A percentile compares a stretch with the other conserved stretches of the same genome.
phyloP scores from a whole-genome alignment of 2,797 vertebrate species.

The Percopsis omiscomaycus region DNA sequence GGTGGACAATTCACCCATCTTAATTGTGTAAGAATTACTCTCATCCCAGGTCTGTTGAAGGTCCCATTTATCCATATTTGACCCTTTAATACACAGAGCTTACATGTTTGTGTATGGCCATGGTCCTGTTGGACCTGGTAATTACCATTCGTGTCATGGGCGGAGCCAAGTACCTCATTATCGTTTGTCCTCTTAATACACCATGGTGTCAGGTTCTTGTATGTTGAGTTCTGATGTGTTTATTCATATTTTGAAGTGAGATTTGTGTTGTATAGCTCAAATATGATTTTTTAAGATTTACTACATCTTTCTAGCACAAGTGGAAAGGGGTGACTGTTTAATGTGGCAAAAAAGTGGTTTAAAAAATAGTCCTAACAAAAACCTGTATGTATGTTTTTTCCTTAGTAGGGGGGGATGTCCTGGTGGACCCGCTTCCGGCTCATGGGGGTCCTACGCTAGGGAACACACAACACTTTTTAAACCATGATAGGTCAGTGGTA shows the following conservation, averaged over 20 bases:
- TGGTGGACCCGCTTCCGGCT: too few relatives aligned
- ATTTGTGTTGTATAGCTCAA: conserved; percentile 15
- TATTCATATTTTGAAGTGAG: conserved; percentile 9
- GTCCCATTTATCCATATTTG: not conserved
- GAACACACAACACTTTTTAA: too few relatives aligned
- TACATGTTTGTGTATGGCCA: not conserved
- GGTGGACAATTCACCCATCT: too few relatives aligned
- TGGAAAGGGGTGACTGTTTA: conserved; percentile 8
- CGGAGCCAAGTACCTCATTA: not conserved
- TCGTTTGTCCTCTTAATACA: not conserved
- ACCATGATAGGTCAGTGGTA: too few relatives aligned
- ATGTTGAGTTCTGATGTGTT: conserved; percentile 8
- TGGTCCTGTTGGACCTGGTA: not conserved
- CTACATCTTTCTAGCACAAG: conserved; percentile 1
- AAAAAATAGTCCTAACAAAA: conserved; percentile 1
- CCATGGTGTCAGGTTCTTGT: not conserved
- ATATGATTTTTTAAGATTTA: conserved; percentile 3
- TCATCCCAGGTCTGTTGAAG: not conserved
- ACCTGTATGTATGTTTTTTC: too few relatives aligned
- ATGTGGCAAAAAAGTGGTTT: conserved; percentile 3
- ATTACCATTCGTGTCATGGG: conserved; percentile 14
- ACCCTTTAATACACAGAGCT: not conserved
- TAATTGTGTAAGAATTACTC: not conserved
- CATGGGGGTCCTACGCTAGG: too few relatives aligned
- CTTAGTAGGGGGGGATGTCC: too few relatives aligned